A percentile compares a stretch with the other conserved stretches of the same genome.
Conservation (phyloP, 2,113 vertebrate species). For the Pangasianodon hypophthalmus region DNA sequence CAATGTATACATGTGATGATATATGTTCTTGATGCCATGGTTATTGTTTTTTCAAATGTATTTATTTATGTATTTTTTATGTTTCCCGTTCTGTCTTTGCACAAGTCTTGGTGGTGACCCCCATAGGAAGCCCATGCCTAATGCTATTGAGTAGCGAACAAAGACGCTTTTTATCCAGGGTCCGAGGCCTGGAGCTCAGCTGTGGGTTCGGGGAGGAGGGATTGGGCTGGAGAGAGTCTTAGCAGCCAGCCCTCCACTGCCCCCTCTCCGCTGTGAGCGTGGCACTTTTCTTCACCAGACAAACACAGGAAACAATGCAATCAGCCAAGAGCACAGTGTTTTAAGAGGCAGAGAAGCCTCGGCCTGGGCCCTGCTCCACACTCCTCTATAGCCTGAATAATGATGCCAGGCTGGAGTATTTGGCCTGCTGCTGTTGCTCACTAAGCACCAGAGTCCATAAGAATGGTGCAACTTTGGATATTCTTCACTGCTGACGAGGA, state of each 20-base stretch:
- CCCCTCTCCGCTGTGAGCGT: slow-evolving; percentile 47
- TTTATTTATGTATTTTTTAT: slow-evolving; percentile 19
- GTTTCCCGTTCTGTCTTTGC: slow-evolving; percentile 58
- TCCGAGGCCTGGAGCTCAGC: slow-evolving; percentile 85
- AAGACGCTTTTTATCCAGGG: slow-evolving; percentile 84
- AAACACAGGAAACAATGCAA: slow-evolving; percentile 70
- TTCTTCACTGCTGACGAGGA: slow-evolving; percentile 70
- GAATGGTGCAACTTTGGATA: slow-evolving; percentile 11
- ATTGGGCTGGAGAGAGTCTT: slow-evolving; percentile 60
- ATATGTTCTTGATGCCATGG: slow-evolving; percentile 42
- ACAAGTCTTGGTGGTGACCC: slow-evolving; percentile 83
- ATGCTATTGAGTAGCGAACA: slow-evolving; percentile 89
- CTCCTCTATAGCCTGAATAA: slow-evolving; percentile 42
- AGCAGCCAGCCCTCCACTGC: slow-evolving; percentile 35
- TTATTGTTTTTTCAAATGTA: slow-evolving; percentile 68
- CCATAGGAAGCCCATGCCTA: slow-evolving; percentile 90
- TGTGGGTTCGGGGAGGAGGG: slow-evolving; percentile 80
- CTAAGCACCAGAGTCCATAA: slow-evolving; percentile 9
- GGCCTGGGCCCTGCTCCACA: slow-evolving; percentile 48
- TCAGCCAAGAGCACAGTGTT: slow-evolving; percentile 59
- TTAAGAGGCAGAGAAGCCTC: slow-evolving; percentile 50
- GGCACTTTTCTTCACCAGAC: slow-evolving; percentile 70
- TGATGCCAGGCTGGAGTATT: slow-evolving; percentile 46
- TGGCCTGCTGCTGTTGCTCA: slow-evolving; percentile 43
- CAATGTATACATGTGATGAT: slow-evolving; percentile 6